Evolutionary conservation across 2,113 vertebrate species (phyloP).

Genomic region (Seriola quinqueradiata): DNA sequence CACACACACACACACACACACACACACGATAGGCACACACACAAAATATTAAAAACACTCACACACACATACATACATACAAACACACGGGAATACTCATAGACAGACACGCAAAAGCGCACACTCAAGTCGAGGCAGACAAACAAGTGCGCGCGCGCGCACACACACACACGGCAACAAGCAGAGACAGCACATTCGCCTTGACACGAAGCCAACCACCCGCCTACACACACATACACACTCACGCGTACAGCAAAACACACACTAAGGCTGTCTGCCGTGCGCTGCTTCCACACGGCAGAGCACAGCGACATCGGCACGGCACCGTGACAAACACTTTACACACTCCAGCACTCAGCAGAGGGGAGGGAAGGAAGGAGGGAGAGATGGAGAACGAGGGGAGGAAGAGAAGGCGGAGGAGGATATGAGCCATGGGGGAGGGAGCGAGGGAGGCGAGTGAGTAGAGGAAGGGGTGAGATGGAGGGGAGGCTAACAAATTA

Average conservation of each 20-base stretch:
- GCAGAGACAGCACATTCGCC: conserved; percentile 73
- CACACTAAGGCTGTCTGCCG: conserved; percentile 69
- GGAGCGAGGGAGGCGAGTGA: conserved; percentile 43
- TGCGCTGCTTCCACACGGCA: conserved; percentile 66
- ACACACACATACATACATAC: not conserved
- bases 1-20: conserved; percentile 46
- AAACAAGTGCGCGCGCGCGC: conserved; percentile 56
- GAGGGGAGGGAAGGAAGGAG: conserved; percentile 64
- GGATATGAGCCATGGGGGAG: conserved; percentile 73
- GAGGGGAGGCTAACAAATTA: conserved; percentile 78
- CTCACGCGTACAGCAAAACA: conserved; percentile 30
- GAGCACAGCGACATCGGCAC: conserved; percentile 79
- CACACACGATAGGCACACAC: conserved; percentile 18
- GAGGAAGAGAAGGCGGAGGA: conserved; percentile 53
- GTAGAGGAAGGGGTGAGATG: conserved; percentile 30
- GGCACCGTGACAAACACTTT: conserved; percentile 83
- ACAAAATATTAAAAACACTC: conserved; percentile 3
- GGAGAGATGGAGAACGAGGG: conserved; percentile 49
- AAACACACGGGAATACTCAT: conserved; percentile 9
- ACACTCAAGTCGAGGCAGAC: conserved; percentile 50
- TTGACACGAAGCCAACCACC: conserved; percentile 71
- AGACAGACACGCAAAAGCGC: conserved; percentile 43
- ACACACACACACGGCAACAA: conserved; percentile 54
- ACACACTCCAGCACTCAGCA: conserved; percentile 80
- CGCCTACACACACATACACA: conserved; percentile 55